Evolutionary conservation across 2,888 invertebrate genomes (phyloP), one percentile per base, ranked within the genome.

Genomic region (Volucella zonaria): DNA sequence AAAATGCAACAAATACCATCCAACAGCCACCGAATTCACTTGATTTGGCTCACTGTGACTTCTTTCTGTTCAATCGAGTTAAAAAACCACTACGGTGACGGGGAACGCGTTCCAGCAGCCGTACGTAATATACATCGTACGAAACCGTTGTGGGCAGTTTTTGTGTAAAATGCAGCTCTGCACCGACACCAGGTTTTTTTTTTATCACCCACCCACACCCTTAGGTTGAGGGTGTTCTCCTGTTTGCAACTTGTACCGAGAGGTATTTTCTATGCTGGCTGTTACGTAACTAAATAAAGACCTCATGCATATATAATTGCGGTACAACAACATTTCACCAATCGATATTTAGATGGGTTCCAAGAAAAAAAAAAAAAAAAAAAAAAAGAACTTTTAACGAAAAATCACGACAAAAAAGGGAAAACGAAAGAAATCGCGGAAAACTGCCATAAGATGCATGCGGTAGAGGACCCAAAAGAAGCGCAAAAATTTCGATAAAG

Each of bases 381-480:
- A n/a, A n/a, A n/a, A n/a, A n/a, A n/a, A n/a, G n/a, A n/a, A 54
- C 49, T 42, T 56, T 40, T 58, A 74, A 70, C 59, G 54, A 59
- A 76, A 76, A 75, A 83, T 71, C 67, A 70, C 62, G 31, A 70
- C 51, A 74, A 77, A 76, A 38, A 40, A 11, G 47, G 12, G 15
- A 70, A 67, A 82, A 64, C 59, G 14, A 12, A 18, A 71, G 31
- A 81, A 82, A 82, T 49, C 83, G 66, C 70, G 42, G 66, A 76
- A 82, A 83, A 82, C 66, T 83, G 82, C 70, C 82, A 75, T 73
- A 73, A 61, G 67, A 68, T 66, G 62, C 47, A 45, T 31, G 66
- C 66, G 58, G 52, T 11, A 61, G 18, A 73, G 43, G 52, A 47
- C 59, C n/a, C 49, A 15, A 42, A 71, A 77, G 75, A 85, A 85